Evolutionary conservation across 1,140 invertebrate species (phyloP).

Genomic region (Ectropis grisescens): DNA sequence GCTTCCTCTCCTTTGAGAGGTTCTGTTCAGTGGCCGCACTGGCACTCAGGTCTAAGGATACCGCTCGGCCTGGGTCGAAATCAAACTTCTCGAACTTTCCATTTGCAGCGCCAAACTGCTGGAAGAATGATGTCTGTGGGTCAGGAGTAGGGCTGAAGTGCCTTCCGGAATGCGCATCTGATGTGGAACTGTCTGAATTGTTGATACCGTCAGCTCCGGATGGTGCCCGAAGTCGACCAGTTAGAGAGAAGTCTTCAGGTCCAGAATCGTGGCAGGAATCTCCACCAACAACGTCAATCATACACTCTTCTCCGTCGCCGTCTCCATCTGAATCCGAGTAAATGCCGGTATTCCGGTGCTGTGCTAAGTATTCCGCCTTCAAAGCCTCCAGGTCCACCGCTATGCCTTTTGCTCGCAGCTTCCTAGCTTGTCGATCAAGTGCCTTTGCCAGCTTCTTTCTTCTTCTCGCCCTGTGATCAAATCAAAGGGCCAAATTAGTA

Average conservation of each 20-base stretch:
- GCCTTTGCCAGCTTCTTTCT: constrained; percentile 94
- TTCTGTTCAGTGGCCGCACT: constrained; percentile 56
- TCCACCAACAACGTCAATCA: constrained; percentile 83
- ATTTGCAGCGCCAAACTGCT: constrained; percentile 44
- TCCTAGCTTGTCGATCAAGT: constrained; percentile 91
- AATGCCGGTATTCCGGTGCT: constrained; percentile 74
- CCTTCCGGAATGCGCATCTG: constrained; percentile 56
- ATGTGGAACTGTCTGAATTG: constrained; percentile 72
- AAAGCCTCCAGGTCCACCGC: constrained; percentile 88
- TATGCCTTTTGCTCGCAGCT: constrained; percentile 90
- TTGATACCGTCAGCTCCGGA: constrained; percentile 62
- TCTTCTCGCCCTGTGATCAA: constrained; percentile 79
- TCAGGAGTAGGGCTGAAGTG: constrained; percentile 74
- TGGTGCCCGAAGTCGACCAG: constrained; percentile 46
- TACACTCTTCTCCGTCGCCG: constrained; percentile 77
- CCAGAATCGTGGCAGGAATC: constrained; percentile 74
- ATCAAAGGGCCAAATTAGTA: constrained; percentile 59
- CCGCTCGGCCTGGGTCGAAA: constrained; percentile 55
- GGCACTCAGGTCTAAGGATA: constrained; percentile 60
- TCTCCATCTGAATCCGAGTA: constrained; percentile 81
- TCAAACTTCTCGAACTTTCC: constrained; percentile 58
- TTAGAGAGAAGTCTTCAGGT: constrained; percentile 69
- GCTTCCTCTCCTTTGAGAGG: constrained; percentile 63
- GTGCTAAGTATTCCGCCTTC: constrained; percentile 83
- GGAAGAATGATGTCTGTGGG: constrained; percentile 51